Percentiles rank a stretch among this genome's conserved stretches.
Conservation (phyloP, 2,888 invertebrate species). For the Arctia plantaginis region DNA sequence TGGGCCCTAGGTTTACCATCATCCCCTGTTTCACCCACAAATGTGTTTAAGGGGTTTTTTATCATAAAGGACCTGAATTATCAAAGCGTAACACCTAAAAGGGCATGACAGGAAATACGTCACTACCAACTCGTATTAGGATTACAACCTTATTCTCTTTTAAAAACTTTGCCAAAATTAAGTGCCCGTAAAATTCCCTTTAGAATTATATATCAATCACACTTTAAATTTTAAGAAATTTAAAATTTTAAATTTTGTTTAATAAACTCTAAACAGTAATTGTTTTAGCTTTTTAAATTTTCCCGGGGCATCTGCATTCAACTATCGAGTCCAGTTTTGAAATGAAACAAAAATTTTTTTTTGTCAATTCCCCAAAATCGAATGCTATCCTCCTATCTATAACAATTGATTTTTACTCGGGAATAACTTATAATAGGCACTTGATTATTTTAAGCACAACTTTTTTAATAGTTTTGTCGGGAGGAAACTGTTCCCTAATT, state of each 20-base stretch:
- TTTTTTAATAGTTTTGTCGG: background rate
- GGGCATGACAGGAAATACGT: constrained; percentile 49
- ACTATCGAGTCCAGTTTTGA: background rate
- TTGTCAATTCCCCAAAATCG: background rate
- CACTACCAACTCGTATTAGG: constrained; percentile 39
- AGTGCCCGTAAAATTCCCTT: background rate
- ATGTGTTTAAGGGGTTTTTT: background rate
- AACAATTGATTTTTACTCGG: background rate
- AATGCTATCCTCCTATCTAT: background rate
- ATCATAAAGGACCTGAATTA: constrained; percentile 21
- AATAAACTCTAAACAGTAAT: background rate
- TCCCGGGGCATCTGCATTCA: no score
- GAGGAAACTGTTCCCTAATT: no score
- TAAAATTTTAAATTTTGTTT: background rate
- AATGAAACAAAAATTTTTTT: background rate
- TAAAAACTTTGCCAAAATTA: background rate
- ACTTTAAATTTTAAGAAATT: background rate
- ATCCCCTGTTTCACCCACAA: background rate
- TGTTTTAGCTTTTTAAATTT: background rate
- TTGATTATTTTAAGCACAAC: no score
- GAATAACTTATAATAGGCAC: background rate
- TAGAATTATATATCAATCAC: background rate
- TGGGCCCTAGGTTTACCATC: background rate
- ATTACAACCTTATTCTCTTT: constrained; percentile 22
- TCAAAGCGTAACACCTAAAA: constrained; percentile 52